Percentiles rank a stretch among this genome's conserved stretches.
Evolutionary conservation across 1,140 invertebrate species (phyloP).

Genomic region (Heliothis subflexa): DNA sequence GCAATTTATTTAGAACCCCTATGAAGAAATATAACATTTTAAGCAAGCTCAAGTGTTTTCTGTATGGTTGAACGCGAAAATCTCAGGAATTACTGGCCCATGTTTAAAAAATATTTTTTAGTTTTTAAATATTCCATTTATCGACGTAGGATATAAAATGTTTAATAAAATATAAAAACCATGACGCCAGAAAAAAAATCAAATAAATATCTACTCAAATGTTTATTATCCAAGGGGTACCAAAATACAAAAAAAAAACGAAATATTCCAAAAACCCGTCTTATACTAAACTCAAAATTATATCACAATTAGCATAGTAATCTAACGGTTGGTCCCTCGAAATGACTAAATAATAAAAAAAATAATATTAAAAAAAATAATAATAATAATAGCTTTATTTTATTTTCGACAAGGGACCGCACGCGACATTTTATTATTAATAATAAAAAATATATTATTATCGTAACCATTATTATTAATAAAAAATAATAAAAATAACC

Average conservation of each 20-base stretch:
- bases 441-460: slow-evolving; percentile 51
- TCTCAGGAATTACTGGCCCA: too few species aligned
- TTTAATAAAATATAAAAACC: too few species aligned
- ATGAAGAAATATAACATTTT: too few species aligned
- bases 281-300: slow-evolving; percentile 25
- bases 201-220: too few species aligned
- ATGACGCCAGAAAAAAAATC: too few species aligned
- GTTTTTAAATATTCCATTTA: too few species aligned
- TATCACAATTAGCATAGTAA: slow-evolving; percentile 45
- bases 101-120: too few species aligned
- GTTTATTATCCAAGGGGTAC: not conserved
- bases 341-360: slow-evolving; percentile 20
- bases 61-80: too few species aligned
- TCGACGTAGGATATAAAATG: too few species aligned
- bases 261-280: not conserved
- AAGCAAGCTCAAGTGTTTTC: too few species aligned
- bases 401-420: slow-evolving; percentile 12
- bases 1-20: too few species aligned
- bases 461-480: slow-evolving; percentile 48
- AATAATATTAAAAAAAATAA: slow-evolving; percentile 17
- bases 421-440: slow-evolving; percentile 1
- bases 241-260: not conserved
- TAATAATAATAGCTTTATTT: slow-evolving; percentile 12
- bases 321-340: slow-evolving; percentile 16
- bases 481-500: slow-evolving; percentile 59